Evolutionary conservation across 2,113 vertebrate genomes (phyloP).

Genomic region (Coptodon bakossiorum): DNA sequence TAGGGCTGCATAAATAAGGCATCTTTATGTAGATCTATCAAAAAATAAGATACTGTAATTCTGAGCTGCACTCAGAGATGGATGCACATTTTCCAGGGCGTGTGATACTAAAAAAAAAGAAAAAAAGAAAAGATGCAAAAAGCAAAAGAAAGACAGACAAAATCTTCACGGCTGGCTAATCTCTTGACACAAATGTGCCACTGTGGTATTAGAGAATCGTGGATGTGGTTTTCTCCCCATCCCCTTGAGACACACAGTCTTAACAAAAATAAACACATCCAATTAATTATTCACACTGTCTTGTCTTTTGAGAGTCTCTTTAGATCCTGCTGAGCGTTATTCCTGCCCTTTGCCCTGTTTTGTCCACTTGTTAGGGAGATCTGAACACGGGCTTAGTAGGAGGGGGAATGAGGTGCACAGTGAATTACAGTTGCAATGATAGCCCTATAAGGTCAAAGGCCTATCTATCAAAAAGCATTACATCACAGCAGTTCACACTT

Average conservation of each 20-base stretch:
- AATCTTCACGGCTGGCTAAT: slow-evolving; percentile 30
- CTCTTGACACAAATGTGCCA: slow-evolving; percentile 46
- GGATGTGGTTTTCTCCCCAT: slow-evolving; percentile 1
- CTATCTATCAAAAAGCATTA: slow-evolving; percentile 28
- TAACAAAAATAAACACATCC: slow-evolving; percentile 55
- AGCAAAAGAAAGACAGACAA: background rate
- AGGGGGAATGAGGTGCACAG: background rate
- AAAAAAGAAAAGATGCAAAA: background rate
- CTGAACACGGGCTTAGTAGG: background rate
- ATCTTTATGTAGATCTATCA: background rate
- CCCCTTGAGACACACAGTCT: slow-evolving; percentile 13
- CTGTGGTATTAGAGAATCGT: slow-evolving; percentile 30
- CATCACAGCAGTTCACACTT: background rate
- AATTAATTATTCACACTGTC: slow-evolving; percentile 52
- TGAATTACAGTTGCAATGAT: background rate
- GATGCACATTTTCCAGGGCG: background rate
- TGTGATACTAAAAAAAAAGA: background rate
- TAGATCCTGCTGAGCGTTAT: background rate
- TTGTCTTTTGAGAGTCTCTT: slow-evolving; percentile 13
- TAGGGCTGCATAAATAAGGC: background rate
- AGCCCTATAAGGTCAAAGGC: slow-evolving; percentile 32
- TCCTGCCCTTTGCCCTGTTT: slow-evolving; percentile 20
- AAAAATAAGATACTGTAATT: background rate
- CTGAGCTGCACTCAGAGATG: background rate
- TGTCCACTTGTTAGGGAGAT: slow-evolving; percentile 15